Conservation (phyloP, 2,888 invertebrate genomes). For the Melinaea marsaeus region DNA sequence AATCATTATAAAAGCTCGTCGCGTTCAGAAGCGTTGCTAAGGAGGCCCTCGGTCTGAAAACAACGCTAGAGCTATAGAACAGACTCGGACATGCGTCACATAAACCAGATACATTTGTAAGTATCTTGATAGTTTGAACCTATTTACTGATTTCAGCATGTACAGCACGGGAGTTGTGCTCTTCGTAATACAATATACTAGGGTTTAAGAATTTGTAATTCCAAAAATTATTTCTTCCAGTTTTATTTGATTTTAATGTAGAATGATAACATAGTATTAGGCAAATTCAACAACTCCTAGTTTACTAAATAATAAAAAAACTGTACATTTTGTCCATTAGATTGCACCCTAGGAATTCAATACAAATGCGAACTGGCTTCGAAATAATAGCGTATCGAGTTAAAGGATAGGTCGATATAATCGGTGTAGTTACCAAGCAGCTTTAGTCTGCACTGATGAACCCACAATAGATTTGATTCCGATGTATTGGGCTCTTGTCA, state of each 20-base stretch:
- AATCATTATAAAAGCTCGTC: no score
- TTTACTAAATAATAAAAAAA: no score
- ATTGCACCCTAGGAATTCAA: conserved; percentile 12
- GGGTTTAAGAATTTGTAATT: no score
- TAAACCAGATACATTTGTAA: conserved; percentile 34
- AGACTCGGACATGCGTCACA: conserved; percentile 31
- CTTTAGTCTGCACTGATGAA: conserved; percentile 34
- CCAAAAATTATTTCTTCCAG: no score
- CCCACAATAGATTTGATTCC: conserved; percentile 35
- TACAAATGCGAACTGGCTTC: background rate
- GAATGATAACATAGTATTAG: no score
- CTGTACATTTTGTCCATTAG: conserved; percentile 6
- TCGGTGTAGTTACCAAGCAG: conserved; percentile 18
- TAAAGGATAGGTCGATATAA: conserved; percentile 19
- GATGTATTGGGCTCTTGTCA: conserved; percentile 26
- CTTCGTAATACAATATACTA: no score
- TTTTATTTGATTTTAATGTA: no score
- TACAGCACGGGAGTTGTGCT: no score
- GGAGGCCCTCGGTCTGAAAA: conserved; percentile 7
- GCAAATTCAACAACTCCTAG: no score
- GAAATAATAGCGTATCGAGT: conserved; percentile 8
- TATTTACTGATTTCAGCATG: no score
- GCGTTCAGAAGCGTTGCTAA: no score
- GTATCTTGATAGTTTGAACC: no score
- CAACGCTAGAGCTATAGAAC: conserved; percentile 33